phyloP scores from a whole-genome alignment of 2,113 vertebrate species.

The Lepisosteus oculatus region DNA sequence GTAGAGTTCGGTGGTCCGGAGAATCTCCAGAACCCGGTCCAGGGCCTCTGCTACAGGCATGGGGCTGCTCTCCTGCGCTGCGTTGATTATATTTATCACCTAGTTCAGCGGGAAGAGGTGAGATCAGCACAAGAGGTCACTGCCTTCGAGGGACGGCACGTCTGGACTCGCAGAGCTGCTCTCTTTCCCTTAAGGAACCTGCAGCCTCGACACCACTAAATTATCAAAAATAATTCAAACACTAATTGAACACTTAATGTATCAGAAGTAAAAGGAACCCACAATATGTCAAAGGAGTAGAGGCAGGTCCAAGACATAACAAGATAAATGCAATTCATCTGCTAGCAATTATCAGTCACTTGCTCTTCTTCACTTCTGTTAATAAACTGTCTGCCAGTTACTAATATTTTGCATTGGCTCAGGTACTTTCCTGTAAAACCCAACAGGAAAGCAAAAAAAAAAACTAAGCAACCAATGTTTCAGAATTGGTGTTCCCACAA shows the following conservation, averaged over 20 bases:
- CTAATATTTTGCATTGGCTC: no score
- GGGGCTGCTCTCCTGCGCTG: constrained; percentile 92
- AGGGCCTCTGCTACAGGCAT: constrained; percentile 89
- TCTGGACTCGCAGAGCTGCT: background rate
- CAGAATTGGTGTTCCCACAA: no score
- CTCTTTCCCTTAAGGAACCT: background rate
- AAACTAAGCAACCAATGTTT: no score
- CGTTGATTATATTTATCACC: constrained; percentile 97
- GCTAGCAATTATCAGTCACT: no score
- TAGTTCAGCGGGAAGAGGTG: constrained; percentile 37
- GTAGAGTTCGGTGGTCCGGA: constrained; percentile 93
- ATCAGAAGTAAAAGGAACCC: background rate
- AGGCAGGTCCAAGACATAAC: no score
- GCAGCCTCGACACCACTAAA: background rate
- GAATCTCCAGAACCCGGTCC: constrained; percentile 91
- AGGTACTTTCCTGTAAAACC: no score
- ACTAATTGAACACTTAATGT: constrained; percentile 16
- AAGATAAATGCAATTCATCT: no score
- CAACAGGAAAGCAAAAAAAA: no score
- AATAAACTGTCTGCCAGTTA: no score
- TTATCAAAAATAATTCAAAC: background rate
- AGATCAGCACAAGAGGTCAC: constrained; percentile 3
- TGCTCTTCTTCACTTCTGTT: no score
- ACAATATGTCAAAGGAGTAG: no score
- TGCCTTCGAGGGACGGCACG: background rate